Evolutionary conservation across 2,888 invertebrate genomes (phyloP), one percentile per base, ranked within the genome.

Genomic region (Drosophila limbata): DNA sequence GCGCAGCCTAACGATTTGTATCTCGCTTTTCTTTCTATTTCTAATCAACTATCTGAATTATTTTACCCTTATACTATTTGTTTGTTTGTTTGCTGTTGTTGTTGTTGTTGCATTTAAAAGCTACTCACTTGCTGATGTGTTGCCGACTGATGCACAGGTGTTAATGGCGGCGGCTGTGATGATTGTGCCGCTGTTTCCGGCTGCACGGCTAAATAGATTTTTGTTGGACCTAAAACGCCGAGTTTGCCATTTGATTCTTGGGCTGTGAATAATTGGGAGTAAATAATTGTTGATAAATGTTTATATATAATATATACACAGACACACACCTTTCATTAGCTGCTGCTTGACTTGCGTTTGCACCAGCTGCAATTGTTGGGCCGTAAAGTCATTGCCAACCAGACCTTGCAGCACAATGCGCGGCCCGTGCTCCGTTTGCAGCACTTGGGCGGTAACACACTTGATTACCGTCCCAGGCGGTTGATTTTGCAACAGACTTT

Each of bases 301-400:
- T 25, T 21, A 21, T 21, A 21, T 2, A 21, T 21, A 3, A 21
- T 21, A 21, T 19, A 19, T 19, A 19, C 19, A 19, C 19, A 19
- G 2, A 19, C 19, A 19, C 47, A 40, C 42, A 97, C 96, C 96
- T 95, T 97, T 97, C 55, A 97, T 93, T 56, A 97, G 93, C 90
- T 97, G 97, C 87, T 97, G 97, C 91, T 97, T 97, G 17, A 97
- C 97, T 94, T 97, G 97, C 80, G 97, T 96, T 88, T 97, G 97
- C 0, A 97, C 96, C 66, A 96, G 94, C 4, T 95, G 95, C 80
- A 97, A 92, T 91, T 97, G 97, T 76, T 96, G 96, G 1, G 95
- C 95, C 0, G 97, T 96, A 77, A 97, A 95, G 77, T 96, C 96
- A 69, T 96, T 95, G 0, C 97, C 96, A 77, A 96, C 96, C 28